These are phyloP conservation scores for Epirrhoe tristata DNA, from an alignment of 2,888 invertebrate species.

Conservation along the genomic window DNA sequence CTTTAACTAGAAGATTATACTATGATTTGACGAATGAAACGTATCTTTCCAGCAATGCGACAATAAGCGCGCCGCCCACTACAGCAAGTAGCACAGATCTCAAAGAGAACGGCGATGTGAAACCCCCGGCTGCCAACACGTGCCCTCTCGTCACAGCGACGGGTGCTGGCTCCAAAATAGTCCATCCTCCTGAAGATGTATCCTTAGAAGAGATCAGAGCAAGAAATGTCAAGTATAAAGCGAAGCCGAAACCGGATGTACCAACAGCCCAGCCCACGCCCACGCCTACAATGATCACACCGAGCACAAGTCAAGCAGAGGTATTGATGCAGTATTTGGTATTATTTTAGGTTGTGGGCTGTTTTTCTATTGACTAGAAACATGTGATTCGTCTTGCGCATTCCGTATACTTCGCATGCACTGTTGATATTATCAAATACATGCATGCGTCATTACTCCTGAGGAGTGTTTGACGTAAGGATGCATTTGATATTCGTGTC, in stretches of 20 bases:
- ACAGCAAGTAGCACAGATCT: constrained; percentile 66
- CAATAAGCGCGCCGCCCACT: constrained; percentile 91
- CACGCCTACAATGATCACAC: constrained; percentile 59
- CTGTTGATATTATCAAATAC: not conserved
- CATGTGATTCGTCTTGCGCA: not conserved
- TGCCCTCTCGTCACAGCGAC: constrained; percentile 89
- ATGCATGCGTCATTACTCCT: not conserved
- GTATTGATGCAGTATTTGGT: constrained; percentile 52
- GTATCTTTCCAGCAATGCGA: constrained; percentile 85
- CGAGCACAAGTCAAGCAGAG: constrained; percentile 78
- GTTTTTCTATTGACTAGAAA: not conserved
- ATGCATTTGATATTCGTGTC: too few relatives aligned
- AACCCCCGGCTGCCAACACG: constrained; percentile 69
- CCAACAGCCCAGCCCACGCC: constrained; percentile 51
- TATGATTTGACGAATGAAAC: not conserved
- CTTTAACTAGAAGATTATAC: too few relatives aligned
- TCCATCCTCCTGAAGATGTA: constrained; percentile 97
- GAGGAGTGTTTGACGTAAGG: too few relatives aligned
- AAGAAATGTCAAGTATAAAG: constrained; percentile 88
- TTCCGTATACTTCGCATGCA: not conserved
- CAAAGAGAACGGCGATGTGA: constrained; percentile 78
- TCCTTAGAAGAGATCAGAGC: constrained; percentile 94
- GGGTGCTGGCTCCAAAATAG: constrained; percentile 94
- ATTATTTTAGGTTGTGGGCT: not conserved
- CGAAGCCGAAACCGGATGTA: constrained; percentile 66